These are phyloP conservation scores for Drosophila kohkoa DNA, from an alignment of 1,140 invertebrate genomes.

Conservation along the genomic window DNA sequence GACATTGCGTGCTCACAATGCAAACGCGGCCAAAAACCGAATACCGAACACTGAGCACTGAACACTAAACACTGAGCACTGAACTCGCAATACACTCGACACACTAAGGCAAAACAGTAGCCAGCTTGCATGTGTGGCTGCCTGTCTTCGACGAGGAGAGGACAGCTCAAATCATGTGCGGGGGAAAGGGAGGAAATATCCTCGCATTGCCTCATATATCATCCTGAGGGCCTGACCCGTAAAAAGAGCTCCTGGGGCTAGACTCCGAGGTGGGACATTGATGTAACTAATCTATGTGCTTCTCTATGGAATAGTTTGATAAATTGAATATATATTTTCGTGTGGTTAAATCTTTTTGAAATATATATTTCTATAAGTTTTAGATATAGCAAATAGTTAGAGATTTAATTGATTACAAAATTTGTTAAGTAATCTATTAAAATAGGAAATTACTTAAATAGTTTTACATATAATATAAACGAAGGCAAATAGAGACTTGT, in stretches of 20 bases:
- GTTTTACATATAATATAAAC: no score
- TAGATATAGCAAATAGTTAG: no score
- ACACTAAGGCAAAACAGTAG: constrained; percentile 58
- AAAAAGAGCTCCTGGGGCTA: constrained; percentile 6
- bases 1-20: constrained; percentile 70
- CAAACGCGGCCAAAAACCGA: constrained; percentile 43
- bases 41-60: neutral
- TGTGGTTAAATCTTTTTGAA: no score
- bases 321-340: no score
- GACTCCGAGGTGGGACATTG: constrained; percentile 21
- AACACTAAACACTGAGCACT: neutral
- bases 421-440: no score
- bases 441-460: no score
- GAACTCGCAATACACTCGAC: constrained; percentile 19
- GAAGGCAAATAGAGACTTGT: no score
- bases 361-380: no score
- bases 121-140: constrained; percentile 60
- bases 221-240: constrained; percentile 21
- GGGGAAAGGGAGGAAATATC: constrained; percentile 9
- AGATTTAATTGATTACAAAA: no score
- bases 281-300: neutral
- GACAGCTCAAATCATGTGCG: no score
- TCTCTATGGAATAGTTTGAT: no score
- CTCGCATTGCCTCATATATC: constrained; percentile 57
- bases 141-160: neutral